Evolutionary conservation across 2,797 vertebrate species (phyloP).

Genomic region (Petrocephalus sullivani): DNA sequence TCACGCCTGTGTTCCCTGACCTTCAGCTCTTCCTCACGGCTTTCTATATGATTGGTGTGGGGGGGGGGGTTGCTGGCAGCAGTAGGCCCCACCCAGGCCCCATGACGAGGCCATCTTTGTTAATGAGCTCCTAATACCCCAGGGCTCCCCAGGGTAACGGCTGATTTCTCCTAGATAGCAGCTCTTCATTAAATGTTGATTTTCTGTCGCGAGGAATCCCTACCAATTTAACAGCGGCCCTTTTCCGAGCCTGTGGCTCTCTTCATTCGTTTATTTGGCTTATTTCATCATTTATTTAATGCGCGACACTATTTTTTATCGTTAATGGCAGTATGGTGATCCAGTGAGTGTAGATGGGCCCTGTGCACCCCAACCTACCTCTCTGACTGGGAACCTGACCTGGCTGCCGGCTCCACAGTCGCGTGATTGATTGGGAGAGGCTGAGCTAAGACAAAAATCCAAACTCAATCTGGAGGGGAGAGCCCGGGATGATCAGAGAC

Average conservation of each 20-base stretch:
- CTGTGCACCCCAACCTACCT: neutral
- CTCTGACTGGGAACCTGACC: slow-evolving; percentile 21
- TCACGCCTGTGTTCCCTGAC: neutral
- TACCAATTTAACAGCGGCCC: slow-evolving; percentile 71
- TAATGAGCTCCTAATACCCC: slow-evolving; percentile 65
- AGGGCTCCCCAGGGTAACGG: slow-evolving; percentile 58
- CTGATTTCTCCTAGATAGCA: slow-evolving; percentile 72
- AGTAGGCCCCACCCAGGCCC: slow-evolving; percentile 38
- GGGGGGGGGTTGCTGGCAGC: neutral
- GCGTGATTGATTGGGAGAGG: neutral
- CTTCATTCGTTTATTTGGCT: slow-evolving; percentile 42
- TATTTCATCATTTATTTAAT: slow-evolving; percentile 33
- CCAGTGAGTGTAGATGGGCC: neutral
- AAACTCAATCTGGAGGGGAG: slow-evolving; percentile 33
- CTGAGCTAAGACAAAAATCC: slow-evolving; percentile 32
- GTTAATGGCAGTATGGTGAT: neutral
- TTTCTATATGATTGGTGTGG: neutral
- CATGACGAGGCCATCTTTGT: slow-evolving; percentile 58
- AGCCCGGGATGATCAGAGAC: slow-evolving; percentile 46
- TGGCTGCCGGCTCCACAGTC: neutral
- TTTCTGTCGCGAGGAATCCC: slow-evolving; percentile 81
- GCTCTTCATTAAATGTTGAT: slow-evolving; percentile 89
- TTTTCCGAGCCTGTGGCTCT: slow-evolving; percentile 60
- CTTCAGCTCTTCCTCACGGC: neutral
- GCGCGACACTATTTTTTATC: slow-evolving; percentile 29